Evolutionary conservation across 2,797 vertebrate species (phyloP).

Genomic region (Rhinichthys osculus): DNA sequence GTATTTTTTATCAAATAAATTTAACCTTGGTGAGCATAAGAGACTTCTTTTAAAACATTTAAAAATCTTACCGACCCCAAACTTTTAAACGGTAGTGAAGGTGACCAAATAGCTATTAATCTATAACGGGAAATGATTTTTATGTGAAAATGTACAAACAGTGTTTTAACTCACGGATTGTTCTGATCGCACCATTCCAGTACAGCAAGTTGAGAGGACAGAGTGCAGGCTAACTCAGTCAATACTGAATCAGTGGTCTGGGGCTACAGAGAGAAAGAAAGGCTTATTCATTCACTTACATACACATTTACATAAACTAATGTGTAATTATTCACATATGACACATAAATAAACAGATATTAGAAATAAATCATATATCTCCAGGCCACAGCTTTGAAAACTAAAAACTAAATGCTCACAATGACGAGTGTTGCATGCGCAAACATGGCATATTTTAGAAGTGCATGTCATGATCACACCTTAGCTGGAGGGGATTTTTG

Average conservation of each 20-base stretch:
- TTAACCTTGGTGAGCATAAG: background rate
- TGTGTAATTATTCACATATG: background rate
- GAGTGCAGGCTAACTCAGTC: conserved; percentile 85
- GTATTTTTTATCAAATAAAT: background rate
- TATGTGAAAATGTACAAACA: background rate
- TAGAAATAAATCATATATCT: background rate
- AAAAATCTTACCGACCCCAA: background rate
- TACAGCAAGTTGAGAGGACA: conserved; percentile 88
- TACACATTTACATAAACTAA: background rate
- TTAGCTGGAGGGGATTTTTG: conserved; percentile 16
- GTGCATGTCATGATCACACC: background rate
- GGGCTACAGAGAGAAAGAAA: conserved; percentile 68
- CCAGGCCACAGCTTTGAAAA: background rate
- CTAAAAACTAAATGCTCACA: background rate
- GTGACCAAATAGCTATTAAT: background rate
- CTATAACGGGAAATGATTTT: background rate
- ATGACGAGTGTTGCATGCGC: background rate
- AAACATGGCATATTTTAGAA: background rate
- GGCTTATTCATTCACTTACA: background rate
- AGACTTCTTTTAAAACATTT: background rate
- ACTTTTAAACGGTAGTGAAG: background rate
- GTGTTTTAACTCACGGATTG: conserved; percentile 81
- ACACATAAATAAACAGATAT: background rate
- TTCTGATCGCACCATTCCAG: conserved; percentile 92
- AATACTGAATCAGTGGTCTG: conserved; percentile 84